Percentiles rank a stretch among this genome's conserved stretches.
Evolutionary conservation across 2,888 invertebrate genomes (phyloP).

Genomic region (Oxyteleia sp.): DNA sequence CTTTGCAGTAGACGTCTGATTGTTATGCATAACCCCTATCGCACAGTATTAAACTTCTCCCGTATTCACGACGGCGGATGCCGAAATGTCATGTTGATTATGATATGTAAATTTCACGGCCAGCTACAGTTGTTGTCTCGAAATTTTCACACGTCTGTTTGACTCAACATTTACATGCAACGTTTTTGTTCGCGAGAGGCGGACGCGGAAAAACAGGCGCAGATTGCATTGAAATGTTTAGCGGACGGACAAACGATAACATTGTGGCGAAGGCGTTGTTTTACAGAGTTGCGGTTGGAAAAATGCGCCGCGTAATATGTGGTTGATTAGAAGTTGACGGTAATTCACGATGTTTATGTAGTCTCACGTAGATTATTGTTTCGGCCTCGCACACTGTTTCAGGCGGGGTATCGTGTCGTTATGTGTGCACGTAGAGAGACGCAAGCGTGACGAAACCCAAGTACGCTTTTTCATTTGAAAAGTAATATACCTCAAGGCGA

Average conservation of each 20-base stretch:
- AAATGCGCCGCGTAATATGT: conserved; percentile 29
- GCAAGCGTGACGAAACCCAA: too few species aligned
- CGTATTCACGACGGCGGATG: conserved; percentile 38
- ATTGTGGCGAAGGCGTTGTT: conserved; percentile 32
- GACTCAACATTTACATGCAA: neutral
- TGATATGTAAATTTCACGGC: conserved; percentile 57
- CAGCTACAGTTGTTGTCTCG: conserved; percentile 8
- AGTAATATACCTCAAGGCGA: too few species aligned
- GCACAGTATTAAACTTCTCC: conserved; percentile 20
- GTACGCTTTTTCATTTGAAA: too few species aligned
- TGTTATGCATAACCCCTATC: conserved; percentile 45
- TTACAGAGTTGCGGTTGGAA: conserved; percentile 22
- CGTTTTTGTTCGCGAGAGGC: neutral
- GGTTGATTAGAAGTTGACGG: conserved; percentile 51
- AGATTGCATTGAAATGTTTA: neutral
- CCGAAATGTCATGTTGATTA: conserved; percentile 53
- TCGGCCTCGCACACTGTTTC: too few species aligned
- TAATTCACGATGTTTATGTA: conserved; percentile 52
- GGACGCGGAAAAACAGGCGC: conserved; percentile 15
- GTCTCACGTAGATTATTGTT: too few species aligned
- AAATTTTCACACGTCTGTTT: conserved; percentile 35
- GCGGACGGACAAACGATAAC: too few species aligned
- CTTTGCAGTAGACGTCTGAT: conserved; percentile 20
- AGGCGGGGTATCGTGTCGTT: too few species aligned
- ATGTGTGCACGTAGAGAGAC: too few species aligned